Evolutionary conservation across 2,113 vertebrate genomes (phyloP), one percentile per base, ranked within the genome.

Genomic region (Anolis carolinensis): DNA sequence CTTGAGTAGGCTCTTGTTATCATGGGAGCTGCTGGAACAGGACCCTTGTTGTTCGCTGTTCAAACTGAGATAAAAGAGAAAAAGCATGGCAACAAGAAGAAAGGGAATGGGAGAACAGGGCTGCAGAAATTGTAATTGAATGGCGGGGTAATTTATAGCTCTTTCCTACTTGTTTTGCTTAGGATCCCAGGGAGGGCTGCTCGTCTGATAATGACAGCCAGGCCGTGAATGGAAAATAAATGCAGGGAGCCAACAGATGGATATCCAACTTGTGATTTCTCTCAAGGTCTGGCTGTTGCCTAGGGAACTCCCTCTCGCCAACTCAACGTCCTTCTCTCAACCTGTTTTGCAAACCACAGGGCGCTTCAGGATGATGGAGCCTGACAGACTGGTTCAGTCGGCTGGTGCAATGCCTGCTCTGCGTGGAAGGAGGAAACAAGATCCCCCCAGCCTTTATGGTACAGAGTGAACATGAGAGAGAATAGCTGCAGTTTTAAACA

Each of bases 301-400:
- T 73, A 82, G 74, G 84, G 79, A 82, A 86, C 74, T 52, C 74
- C 67, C 25, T 82, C 21, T 77, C n/a, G 21, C 18, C 65, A 71
- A 27, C 34, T 48, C 63, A 71, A 23, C 25, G 5, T 9, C 1
- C 34, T 21, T 32, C 77, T 25, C 9, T 4, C 50, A 71, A 65
- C 52, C 80, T 79, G 73, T 78, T 78, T 71, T 85, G 73, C 27
- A 65, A 83, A 68, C 62, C 68, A 18, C 30, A 8, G 52, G 39
- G 21, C 27, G 39, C 44, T 34, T 82, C n/a, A 23, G 65, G 44
- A 68, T 16, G n/a, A 44, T 14, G 8, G 21, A 81, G 73, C 72
- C 9, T 62, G 87, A 77, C 30, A 36, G 65, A 71, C 72, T 34
- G 65, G 78, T 85, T 77, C 18, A 52, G 25, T 72, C 25, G 39